Evolutionary conservation across 2,888 invertebrate species (phyloP).

Genomic region (Prosopocoilus inquinatus): DNA sequence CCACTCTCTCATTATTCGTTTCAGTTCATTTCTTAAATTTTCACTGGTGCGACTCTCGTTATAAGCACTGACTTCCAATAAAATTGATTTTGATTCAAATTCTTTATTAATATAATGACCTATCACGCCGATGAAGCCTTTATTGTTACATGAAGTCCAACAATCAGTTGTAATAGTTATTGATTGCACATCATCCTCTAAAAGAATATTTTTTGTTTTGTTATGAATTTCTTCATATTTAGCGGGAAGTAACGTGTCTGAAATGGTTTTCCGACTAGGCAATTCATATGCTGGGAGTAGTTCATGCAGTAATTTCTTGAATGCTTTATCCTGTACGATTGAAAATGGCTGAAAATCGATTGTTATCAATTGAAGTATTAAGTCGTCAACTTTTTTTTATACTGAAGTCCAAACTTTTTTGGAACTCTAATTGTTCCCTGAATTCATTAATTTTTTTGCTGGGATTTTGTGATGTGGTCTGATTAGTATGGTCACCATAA

Average conservation of each 20-base stretch:
- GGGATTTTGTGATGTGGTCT: too few species aligned
- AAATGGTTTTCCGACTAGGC: constrained; percentile 22
- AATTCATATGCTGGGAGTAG: constrained; percentile 26
- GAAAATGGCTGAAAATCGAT: constrained; percentile 27
- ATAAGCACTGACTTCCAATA: constrained; percentile 28
- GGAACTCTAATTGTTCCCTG: too few species aligned
- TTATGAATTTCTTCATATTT: constrained; percentile 17
- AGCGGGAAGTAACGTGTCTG: constrained; percentile 23
- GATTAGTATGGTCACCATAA: too few species aligned
- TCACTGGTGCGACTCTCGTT: constrained; percentile 29
- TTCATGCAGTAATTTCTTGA: constrained; percentile 20
- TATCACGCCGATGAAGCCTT: constrained; percentile 34
- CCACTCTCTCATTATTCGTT: constrained; percentile 30
- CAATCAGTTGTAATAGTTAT: constrained; percentile 36
- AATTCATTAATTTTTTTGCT: too few species aligned
- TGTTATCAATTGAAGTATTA: too few species aligned
- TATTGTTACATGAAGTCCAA: constrained; percentile 36
- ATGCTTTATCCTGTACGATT: constrained; percentile 28
- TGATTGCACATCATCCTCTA: constrained; percentile 12
- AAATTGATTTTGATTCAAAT: constrained; percentile 30
- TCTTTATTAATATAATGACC: constrained; percentile 30
- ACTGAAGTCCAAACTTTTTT: too few species aligned
- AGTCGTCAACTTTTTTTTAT: too few species aligned
- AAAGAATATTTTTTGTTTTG: not conserved
- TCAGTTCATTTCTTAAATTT: constrained; percentile 31